Evolutionary conservation across 2,797 vertebrate genomes (phyloP).

Genomic region (Eulemur mongoz): DNA sequence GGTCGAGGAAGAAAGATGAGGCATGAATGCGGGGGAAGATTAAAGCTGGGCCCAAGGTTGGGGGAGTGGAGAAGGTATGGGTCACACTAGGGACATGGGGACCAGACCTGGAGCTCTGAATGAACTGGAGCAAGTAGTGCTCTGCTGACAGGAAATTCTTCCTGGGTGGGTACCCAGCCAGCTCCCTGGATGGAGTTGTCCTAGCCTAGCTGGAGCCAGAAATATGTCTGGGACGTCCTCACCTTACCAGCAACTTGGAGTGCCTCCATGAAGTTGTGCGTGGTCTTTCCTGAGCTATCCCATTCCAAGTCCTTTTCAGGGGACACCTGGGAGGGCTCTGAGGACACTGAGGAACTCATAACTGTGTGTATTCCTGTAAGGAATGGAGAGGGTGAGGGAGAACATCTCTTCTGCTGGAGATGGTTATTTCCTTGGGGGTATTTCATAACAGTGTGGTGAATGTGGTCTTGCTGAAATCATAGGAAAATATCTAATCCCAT

Average conservation of each 20-base stretch:
- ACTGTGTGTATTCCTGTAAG: background rate
- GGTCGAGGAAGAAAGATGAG: background rate
- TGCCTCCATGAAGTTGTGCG: background rate
- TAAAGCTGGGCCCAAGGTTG: background rate
- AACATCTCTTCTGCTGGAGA: background rate
- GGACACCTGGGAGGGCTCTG: no score
- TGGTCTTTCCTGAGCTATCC: no score
- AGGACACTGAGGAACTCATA: background rate
- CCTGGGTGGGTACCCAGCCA: background rate
- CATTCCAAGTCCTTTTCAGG: background rate
- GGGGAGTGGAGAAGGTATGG: background rate
- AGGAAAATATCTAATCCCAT: no score
- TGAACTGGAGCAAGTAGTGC: background rate
- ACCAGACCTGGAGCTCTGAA: background rate
- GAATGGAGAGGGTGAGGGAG: background rate
- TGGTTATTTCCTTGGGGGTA: background rate
- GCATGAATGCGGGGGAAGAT: background rate
- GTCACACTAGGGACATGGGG: background rate
- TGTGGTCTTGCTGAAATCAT: no score
- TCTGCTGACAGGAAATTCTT: background rate
- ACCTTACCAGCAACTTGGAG: background rate
- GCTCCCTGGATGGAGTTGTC: background rate
- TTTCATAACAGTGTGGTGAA: background rate
- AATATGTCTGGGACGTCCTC: background rate
- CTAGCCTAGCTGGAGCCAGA: background rate